phyloP scores from a whole-genome alignment of 2,113 vertebrate genomes.

The Hyperoodon ampullatus region DNA sequence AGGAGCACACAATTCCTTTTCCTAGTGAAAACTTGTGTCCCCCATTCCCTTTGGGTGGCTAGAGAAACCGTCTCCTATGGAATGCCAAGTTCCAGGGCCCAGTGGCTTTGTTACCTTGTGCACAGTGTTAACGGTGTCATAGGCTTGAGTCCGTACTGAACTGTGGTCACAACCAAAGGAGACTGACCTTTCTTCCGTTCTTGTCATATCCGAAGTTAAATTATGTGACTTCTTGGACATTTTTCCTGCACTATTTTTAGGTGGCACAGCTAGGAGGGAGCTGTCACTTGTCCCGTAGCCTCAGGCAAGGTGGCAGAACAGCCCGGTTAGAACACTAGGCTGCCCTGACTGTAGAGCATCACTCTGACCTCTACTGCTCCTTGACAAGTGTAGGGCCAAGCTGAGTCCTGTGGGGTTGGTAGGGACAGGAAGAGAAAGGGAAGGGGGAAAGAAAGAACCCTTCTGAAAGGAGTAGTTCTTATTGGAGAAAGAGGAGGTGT shows the following conservation, averaged over 20 bases:
- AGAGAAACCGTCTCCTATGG: not conserved
- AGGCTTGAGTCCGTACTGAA: not conserved
- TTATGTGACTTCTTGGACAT: not conserved
- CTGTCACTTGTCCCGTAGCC: not conserved
- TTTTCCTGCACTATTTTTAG: not conserved
- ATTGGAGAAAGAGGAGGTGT: not conserved
- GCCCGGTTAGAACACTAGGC: not conserved
- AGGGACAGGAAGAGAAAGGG: not conserved
- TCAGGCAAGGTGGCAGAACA: not conserved
- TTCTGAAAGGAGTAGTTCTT: not conserved
- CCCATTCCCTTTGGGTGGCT: not conserved
- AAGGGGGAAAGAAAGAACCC: not conserved
- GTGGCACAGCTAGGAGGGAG: not conserved
- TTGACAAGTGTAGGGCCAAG: not conserved
- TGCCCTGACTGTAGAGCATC: not conserved
- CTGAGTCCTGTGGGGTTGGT: not conserved
- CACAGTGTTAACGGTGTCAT: not conserved
- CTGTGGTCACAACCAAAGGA: not conserved
- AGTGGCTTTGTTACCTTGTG: not conserved
- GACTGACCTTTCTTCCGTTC: not conserved
- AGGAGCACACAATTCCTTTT: not conserved
- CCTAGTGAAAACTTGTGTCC: not conserved
- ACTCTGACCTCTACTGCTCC: not conserved
- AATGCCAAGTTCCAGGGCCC: not conserved
- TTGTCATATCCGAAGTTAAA: not conserved